Evolutionary conservation across 2,113 vertebrate genomes (phyloP), one percentile per base, ranked within the genome.

Genomic region (Nematolebias whitei): DNA sequence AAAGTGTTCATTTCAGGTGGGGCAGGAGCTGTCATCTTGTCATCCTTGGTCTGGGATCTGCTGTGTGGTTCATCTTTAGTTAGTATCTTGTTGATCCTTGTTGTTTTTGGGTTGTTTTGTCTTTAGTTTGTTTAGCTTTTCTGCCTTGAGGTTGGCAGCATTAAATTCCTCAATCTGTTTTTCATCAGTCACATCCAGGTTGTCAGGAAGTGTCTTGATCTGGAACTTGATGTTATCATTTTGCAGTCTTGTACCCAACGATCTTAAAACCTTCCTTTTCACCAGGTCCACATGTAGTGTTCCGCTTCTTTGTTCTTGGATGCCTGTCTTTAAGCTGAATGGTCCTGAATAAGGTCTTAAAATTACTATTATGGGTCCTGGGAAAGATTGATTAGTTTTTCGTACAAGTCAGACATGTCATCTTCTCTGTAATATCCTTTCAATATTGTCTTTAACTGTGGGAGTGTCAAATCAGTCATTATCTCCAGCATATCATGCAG

Each of bases 361-460:
- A 43, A 3, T 15, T 26, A 48, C 13, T 48, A 26, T 15, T 60
- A 47, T 29, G n/a, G 43, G 8, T 61, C 44, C 10, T 61, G 26
- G 5, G 26, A 48, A 35, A 61, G 29, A 11, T 15, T 61, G 3
- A 48, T 20, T 4, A 61, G 58, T 35, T 48, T 61, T 20, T 61
- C 26, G n/a, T 48, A 48, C 19, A 48, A 26, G 10, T 61, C 26
- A 16, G 43, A 48, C 16, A 26, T 22, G 24, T 47, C 24, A 0
- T 48, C 43, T 47, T 47, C 58, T 35, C 24, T 48, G 19, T 61
- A 61, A 61, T 61, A n/a, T 48, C 44, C 44, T 16, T 22, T 61
- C 19, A 48, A 16, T 61, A 61, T 61, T 11, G 43, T 61, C 10
- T 48, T 48, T n/a, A n/a, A n/a, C n/a, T 22, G 43, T 22, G 44